Percentiles rank a stretch among this genome's conserved stretches.
phyloP scores from a whole-genome alignment of 2,888 invertebrate species.

The Anoplius nigerrimus region DNA sequence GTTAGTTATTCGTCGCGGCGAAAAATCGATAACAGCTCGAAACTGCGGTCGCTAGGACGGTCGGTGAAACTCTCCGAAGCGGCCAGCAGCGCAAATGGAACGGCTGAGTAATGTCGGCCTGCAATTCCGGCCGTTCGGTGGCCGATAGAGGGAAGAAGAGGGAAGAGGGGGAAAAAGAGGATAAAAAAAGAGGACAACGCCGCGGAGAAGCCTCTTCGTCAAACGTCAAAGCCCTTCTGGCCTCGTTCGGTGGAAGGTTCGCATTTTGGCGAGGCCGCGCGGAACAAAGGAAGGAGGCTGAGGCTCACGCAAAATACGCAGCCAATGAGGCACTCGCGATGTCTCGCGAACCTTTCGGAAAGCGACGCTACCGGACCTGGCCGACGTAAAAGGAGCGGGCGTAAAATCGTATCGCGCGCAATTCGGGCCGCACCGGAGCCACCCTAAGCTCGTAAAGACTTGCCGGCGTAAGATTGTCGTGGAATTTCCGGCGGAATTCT shows the following conservation, averaged over 20 bases:
- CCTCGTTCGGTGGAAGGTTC: no score
- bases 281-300: no score
- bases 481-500: not conserved
- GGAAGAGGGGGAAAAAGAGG: no score
- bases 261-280: no score
- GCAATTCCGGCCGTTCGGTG: conserved; percentile 16
- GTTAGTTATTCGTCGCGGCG: no score
- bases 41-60: not conserved
- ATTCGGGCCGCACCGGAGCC: not conserved
- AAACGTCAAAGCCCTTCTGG: conserved; percentile 24
- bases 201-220: conserved; percentile 21
- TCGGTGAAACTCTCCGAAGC: no score
- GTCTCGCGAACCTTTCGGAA: not conserved
- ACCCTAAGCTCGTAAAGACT: not conserved
- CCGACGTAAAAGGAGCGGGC: not conserved
- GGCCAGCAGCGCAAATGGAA: conserved; percentile 19
- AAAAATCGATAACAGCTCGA: not conserved
- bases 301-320: no score
- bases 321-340: no score
- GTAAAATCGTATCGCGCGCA: conserved; percentile 3
- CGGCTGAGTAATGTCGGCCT: conserved; percentile 21
- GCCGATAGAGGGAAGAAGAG: no score
- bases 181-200: conserved; percentile 22
- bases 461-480: not conserved
- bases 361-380: not conserved